Base-by-base conservation (phyloP, 2,113 vertebrate genomes). In the Pangasianodon gigas region DNA sequence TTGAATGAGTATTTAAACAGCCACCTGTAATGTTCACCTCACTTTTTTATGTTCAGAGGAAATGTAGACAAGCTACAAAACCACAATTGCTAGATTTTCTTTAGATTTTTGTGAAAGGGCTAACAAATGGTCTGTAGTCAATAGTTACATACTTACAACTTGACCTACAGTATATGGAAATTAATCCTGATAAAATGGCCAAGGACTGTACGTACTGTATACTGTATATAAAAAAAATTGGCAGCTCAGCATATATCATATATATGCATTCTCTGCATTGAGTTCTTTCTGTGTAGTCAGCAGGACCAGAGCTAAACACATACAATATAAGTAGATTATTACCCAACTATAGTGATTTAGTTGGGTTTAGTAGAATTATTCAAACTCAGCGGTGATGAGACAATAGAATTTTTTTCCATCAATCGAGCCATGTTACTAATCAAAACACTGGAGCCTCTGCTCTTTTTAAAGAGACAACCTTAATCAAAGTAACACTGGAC, bases 221-320 rank as follows among this genome's bases (percentile, higher is more conserved):
- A 3, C 3, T 79, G 9, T 79, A 48, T 44, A 79, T 13, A 10
- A 51, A 10, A 51, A 8, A 79, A 79, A 11, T 3, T 79, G 10
- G 44, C 46, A n/a, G 77, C 77, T 80, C 77, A 51, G 46, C 77
- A 80, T 51, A 51, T 80, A 80, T 48, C 77, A n/a, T 46, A n/a
- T n/a, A n/a, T n/a, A n/a, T n/a, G n/a, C n/a, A 51, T 80, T 80
- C 26, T 80, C 46, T 29, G 77, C 24, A 51, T 77, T 26, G 44
- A 3, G 8, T 26, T 77, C 21, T 77, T 77, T 48, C 44, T 13
- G 44, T 11, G 8, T 77, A 46, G 41, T 46, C 74, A 46, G 41
- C 74, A 77, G 37, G 37, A 74, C 37, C 69, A 26, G 44, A 77
- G 13, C 9, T 4, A 77, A 77, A 77, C 8, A 11, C 41, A 46